Base-by-base conservation (phyloP, 2,113 vertebrate genomes). In the Syngnathus scovelli region DNA sequence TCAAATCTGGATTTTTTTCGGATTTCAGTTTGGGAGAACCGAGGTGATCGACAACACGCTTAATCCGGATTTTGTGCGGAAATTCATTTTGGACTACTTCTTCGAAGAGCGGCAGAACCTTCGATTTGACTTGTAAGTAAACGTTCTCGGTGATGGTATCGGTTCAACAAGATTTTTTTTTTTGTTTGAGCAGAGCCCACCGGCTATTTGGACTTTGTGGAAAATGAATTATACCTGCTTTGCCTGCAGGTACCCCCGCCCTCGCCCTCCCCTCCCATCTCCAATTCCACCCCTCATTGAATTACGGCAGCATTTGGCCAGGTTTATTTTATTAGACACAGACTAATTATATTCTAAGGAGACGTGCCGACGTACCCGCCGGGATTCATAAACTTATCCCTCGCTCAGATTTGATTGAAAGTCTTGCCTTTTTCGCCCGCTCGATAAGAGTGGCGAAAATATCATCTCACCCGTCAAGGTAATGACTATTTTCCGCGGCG, bases 31-130 rank as follows among this genome's bases (percentile, higher is more conserved):
- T 90, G 96, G 96, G 72, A 94, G 96, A 87, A 99, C 96, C 41
- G 96, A 99, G 90, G 94, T 96, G 75, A 99, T 99, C 37, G 96
- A 99, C 90, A 99, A 99, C 90, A 98, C 96, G 21, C 90, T 99
- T 79, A 98, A 99, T 82, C 96, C 96, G 61, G 96, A 99, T 81
- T 99, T 98, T 90, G 96, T 99, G 75, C 93, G 94, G 80, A 99
- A 99, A 88, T 99, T 99, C 86, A 93, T 99, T 85, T 89, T 98
- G 90, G 96, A 99, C 87, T 99, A 99, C 86, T 98, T 99, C 87
- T 99, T 99, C 82, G 96, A 99, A 87, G 96, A 99, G 83, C 93
- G 95, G 71, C 95, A 99, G 84, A 98, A 98, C 75, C 91, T 99
- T 27, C 90, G 95, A 60, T 98, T 99, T 93, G 96, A 99, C 88